Percentiles rank a stretch among this genome's conserved stretches.
Evolutionary conservation across 2,888 invertebrate genomes (phyloP).

Genomic region (Eugnorisma glareosa): DNA sequence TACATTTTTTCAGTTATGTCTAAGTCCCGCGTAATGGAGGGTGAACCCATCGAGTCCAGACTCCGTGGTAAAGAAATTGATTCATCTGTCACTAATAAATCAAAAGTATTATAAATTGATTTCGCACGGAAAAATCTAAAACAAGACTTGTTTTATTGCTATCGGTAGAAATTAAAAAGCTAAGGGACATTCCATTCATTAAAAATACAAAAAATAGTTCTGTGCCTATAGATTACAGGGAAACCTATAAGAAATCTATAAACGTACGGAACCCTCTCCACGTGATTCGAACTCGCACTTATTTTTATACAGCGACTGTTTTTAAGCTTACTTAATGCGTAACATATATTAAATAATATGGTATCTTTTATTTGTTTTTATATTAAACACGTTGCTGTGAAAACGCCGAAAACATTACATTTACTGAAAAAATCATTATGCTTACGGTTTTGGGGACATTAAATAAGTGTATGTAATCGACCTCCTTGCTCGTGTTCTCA

Average conservation of each 20-base stretch:
- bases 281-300: too few relatives aligned
- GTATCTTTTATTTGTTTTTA: constrained; percentile 7
- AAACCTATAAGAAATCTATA: too few relatives aligned
- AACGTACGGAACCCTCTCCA: too few relatives aligned
- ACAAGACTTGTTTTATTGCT: neutral
- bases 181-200: too few relatives aligned
- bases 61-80: neutral
- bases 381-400: neutral
- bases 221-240: too few relatives aligned
- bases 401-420: neutral
- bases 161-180: neutral
- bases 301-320: neutral
- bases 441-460: neutral
- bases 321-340: neutral
- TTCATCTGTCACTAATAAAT: neutral
- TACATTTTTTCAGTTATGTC: neutral
- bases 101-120: neutral
- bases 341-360: constrained; percentile 14
- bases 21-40: too few relatives aligned
- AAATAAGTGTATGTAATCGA: neutral
- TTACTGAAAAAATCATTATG: neutral
- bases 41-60: neutral
- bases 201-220: too few relatives aligned
- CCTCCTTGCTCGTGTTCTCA: neutral
- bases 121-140: neutral